Evolutionary conservation across 2,888 invertebrate species (phyloP).

Genomic region (Ommatoiulus sabulosus): DNA sequence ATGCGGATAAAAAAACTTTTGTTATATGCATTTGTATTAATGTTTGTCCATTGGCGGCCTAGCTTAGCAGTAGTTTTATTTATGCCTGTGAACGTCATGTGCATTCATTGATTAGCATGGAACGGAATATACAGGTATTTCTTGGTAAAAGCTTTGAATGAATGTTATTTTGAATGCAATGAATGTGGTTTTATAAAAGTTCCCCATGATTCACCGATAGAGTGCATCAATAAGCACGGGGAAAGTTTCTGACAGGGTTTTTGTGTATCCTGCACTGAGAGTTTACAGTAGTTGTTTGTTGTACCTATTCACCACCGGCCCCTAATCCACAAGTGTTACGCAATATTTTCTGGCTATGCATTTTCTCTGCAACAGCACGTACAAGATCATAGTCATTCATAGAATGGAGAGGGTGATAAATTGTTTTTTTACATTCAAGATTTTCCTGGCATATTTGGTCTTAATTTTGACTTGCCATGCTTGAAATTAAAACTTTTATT

Average conservation of each 20-base stretch:
- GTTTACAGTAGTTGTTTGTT: too few relatives aligned
- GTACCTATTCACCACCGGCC: neutral
- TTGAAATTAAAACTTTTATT: too few relatives aligned
- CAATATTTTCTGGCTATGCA: neutral
- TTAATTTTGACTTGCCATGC: too few relatives aligned
- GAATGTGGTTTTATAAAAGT: neutral
- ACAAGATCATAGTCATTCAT: too few relatives aligned
- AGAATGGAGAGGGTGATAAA: too few relatives aligned
- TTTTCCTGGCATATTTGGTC: too few relatives aligned
- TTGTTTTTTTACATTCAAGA: too few relatives aligned
- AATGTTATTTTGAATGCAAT: neutral
- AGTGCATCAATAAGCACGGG: slow-evolving; percentile 8
- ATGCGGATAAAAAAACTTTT: too few relatives aligned
- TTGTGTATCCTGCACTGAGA: neutral
- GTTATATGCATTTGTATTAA: too few relatives aligned
- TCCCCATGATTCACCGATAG: neutral
- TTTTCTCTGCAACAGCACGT: neutral
- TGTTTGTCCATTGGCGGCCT: neutral
- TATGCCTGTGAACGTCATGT: neutral
- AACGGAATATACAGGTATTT: neutral
- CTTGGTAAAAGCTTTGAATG: too few relatives aligned
- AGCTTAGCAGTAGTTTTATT: neutral
- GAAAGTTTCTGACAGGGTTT: neutral
- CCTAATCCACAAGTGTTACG: too few relatives aligned
- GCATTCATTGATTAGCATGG: neutral